Base-by-base conservation (phyloP, 2,797 vertebrate genomes). In the Anisognathus igniventris region DNA sequence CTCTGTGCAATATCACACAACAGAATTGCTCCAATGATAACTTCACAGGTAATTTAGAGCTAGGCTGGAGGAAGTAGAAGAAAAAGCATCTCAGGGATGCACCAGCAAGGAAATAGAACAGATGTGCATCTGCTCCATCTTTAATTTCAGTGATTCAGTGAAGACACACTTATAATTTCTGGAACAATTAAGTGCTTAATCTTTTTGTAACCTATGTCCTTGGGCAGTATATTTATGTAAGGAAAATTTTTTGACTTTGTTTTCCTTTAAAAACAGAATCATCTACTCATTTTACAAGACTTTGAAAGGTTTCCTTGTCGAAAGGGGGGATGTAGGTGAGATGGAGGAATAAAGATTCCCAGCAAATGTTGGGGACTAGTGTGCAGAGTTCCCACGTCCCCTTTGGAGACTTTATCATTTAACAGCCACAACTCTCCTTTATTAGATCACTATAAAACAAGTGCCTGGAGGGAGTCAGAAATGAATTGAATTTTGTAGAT, bases 401-500 rank as follows among this genome's bases (percentile, higher is more conserved):
- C 92, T 96, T 95, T 86, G 86, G 95, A 95, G 89, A 93, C 83
- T 92, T 93, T 73, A 88, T 92, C 86, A 71, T 95, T 96, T 93
- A 96, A 93, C 93, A 89, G 87, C 67, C 95, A 88, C 79, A 92
- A 90, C 31, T 88, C 64, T 70, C 86, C 78, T 88, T 95, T 96
- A 95, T 96, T 96, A 96, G 92, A 92, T 92, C 86, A 95, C 76
- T 93, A 70, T 93, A 92, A 97, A 95, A 90, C 89, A 94, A 95
- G 75, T 91, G 81, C 89, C 78, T 75, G 45, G 88, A 95, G 95
- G 93, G 95, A 96, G 74, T 96, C 68, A 96, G 94, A 96, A 95
- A 95, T 89, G 93, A 96, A 95, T 93, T 91, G 95, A 96, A 95
- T 96, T 97, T 94, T 91, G 67, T 92, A 90, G 87, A 95, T 96